These are phyloP conservation scores for Pseudochaenichthys georgianus DNA, from an alignment of 2,797 vertebrate genomes.

Conservation along the genomic window DNA sequence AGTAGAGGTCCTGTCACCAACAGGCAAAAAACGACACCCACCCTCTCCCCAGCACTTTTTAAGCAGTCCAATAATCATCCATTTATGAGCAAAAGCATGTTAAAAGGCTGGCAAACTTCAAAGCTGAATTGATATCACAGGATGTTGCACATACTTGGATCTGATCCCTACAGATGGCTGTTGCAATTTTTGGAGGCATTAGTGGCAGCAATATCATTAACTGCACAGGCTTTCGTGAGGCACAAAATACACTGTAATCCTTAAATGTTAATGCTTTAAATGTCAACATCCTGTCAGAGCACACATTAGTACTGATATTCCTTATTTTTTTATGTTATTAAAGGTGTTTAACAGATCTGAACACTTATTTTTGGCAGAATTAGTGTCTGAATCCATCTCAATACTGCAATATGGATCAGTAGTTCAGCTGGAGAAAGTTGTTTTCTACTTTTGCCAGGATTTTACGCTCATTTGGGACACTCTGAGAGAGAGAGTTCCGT, in stretches of 20 bases:
- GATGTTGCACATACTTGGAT: conserved; percentile 72
- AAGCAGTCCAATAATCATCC: conserved; percentile 23
- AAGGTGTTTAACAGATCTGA: conserved; percentile 50
- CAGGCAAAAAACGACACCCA: neutral
- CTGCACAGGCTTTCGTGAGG: conserved; percentile 59
- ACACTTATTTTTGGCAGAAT: conserved; percentile 18
- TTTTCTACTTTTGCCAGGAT: neutral
- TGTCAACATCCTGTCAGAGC: conserved; percentile 50
- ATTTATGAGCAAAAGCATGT: conserved; percentile 29
- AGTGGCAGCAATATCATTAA: conserved; percentile 64
- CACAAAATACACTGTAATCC: conserved; percentile 70
- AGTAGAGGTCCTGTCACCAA: neutral
- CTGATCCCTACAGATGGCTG: conserved; percentile 77
- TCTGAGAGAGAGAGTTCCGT: neutral
- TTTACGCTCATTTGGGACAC: conserved; percentile 13
- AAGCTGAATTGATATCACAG: conserved; percentile 65
- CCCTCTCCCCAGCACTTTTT: conserved; percentile 8
- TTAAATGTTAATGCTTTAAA: conserved; percentile 61
- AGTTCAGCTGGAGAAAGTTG: conserved; percentile 26
- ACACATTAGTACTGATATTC: conserved; percentile 49
- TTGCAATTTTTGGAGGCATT: conserved; percentile 63
- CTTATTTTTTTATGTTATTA: conserved; percentile 36
- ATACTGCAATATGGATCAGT: conserved; percentile 24
- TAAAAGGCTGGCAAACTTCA: conserved; percentile 50
- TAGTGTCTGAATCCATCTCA: conserved; percentile 20